A percentile compares a stretch with the other conserved stretches of the same genome.
These are phyloP conservation scores for Mustela lutreola DNA, from an alignment of 2,113 vertebrate species.

Conservation along the genomic window DNA sequence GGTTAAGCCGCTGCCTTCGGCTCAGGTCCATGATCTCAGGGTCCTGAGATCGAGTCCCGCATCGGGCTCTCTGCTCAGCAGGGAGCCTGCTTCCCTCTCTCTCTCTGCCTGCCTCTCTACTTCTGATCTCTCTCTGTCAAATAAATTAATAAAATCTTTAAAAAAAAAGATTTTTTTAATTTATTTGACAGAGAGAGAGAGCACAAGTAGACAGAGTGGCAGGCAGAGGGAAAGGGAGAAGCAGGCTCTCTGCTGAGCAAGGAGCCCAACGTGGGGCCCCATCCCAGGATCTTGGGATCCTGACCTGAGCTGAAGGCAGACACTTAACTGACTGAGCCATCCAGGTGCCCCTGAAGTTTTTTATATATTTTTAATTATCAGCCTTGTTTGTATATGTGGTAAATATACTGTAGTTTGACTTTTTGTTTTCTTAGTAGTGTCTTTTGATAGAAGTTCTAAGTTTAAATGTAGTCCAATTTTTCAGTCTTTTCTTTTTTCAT, in stretches of 20 bases:
- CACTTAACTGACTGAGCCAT: neutral
- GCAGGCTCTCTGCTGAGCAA: neutral
- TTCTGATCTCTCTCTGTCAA: too few relatives aligned
- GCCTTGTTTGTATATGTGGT: neutral
- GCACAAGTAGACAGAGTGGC: neutral
- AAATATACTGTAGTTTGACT: neutral
- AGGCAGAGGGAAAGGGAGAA: neutral
- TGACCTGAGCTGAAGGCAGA: neutral
- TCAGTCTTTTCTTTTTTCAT: neutral
- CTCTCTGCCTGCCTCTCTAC: too few relatives aligned
- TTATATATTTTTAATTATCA: neutral
- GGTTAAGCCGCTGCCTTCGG: too few relatives aligned
- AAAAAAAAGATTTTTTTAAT: neutral
- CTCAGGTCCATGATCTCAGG: too few relatives aligned
- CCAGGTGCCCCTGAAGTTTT: neutral
- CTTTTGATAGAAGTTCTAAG: neutral
- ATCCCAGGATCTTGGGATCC: neutral
- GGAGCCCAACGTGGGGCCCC: neutral
- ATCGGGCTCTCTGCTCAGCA: too few relatives aligned
- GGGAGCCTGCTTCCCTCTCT: too few relatives aligned
- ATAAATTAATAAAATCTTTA: too few relatives aligned
- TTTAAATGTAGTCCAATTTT: conserved; percentile 43
- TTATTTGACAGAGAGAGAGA: neutral
- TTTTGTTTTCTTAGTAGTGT: neutral
- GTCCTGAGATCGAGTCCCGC: too few relatives aligned